phyloP scores from a whole-genome alignment of 2,888 invertebrate species.

The Tetropium fuscum region DNA sequence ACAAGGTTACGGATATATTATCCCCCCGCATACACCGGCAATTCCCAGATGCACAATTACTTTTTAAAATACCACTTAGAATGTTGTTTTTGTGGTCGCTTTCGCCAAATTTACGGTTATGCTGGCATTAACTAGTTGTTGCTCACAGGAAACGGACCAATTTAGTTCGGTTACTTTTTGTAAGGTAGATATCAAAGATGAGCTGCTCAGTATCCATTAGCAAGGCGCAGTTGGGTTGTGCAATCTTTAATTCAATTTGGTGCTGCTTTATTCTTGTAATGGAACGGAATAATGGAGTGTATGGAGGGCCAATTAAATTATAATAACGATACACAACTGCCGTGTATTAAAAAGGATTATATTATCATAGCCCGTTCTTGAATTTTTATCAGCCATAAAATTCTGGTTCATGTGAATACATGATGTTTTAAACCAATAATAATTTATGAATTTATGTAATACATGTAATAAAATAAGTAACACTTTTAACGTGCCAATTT shows the following conservation, averaged over 20 bases:
- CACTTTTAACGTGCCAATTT: too few relatives aligned
- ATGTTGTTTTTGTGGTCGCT: slow-evolving; percentile 45
- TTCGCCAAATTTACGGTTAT: slow-evolving; percentile 51
- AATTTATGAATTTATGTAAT: too few relatives aligned
- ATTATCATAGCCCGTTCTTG: too few relatives aligned
- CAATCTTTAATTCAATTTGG: background rate
- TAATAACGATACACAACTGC: background rate
- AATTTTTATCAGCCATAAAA: too few relatives aligned
- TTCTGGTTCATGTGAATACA: too few relatives aligned
- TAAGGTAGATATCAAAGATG: slow-evolving; percentile 1
- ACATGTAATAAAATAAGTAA: too few relatives aligned
- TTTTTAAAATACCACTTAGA: slow-evolving; percentile 40
- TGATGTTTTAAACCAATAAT: too few relatives aligned
- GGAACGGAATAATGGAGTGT: background rate
- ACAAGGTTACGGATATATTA: slow-evolving; percentile 58
- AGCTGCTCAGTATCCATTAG: slow-evolving; percentile 6
- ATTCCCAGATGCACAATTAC: slow-evolving; percentile 43
- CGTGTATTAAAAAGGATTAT: too few relatives aligned
- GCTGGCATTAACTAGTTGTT: slow-evolving; percentile 29
- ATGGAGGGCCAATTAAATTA: background rate
- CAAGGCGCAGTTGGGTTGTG: slow-evolving; percentile 1
- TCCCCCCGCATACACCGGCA: slow-evolving; percentile 19
- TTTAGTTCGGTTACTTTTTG: slow-evolving; percentile 18
- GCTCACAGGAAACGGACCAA: slow-evolving; percentile 25
- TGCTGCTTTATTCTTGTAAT: background rate